A percentile compares a stretch with the other conserved stretches of the same genome.
Conservation (phyloP, 2,113 vertebrate species). For the Pteropus alecto region DNA sequence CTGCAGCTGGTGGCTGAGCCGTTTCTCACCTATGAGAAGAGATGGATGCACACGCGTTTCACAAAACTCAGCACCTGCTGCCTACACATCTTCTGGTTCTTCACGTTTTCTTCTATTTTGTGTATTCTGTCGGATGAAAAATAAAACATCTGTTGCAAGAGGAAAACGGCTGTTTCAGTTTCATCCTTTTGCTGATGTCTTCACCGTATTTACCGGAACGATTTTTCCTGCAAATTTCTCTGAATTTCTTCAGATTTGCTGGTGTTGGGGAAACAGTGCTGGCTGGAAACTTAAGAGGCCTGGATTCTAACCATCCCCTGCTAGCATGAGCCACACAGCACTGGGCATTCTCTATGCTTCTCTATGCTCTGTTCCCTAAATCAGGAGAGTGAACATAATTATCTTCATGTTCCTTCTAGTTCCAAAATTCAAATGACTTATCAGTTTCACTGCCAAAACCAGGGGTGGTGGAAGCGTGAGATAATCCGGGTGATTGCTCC, state of each 20-base stretch:
- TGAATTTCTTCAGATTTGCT: background rate
- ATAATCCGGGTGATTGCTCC: background rate
- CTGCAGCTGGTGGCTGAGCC: background rate
- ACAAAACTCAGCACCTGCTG: constrained; percentile 7
- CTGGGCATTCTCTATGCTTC: background rate
- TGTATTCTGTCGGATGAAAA: background rate
- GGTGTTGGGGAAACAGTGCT: background rate
- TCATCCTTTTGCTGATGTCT: background rate
- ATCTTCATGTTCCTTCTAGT: background rate
- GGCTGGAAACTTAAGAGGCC: background rate
- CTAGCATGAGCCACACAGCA: background rate
- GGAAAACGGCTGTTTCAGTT: background rate
- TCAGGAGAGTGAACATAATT: background rate
- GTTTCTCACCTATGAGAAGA: background rate
- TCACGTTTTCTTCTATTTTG: background rate
- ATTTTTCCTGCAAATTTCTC: background rate
- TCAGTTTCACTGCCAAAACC: constrained; percentile 5
- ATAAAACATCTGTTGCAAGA: background rate
- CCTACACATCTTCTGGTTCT: background rate
- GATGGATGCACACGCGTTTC: background rate
- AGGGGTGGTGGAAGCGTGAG: background rate
- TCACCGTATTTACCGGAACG: background rate
- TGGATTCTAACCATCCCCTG: background rate
- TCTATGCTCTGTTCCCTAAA: background rate
- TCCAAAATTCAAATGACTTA: constrained; percentile 29